Base-by-base conservation (phyloP, 1,140 invertebrate species). In the Euborellia annulipes region DNA sequence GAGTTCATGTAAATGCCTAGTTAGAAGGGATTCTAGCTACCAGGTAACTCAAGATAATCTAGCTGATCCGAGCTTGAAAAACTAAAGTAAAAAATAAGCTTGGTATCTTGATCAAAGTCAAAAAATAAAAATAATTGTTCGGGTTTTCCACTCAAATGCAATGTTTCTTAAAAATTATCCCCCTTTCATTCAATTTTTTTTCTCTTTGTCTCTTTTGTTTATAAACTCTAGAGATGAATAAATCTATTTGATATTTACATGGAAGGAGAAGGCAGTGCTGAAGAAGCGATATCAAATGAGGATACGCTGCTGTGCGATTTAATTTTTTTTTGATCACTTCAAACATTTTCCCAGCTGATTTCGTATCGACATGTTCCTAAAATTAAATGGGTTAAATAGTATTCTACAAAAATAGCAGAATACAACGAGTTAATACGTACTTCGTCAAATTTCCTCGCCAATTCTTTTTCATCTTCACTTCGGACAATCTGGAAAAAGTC, bases 401-500 rank as follows among this genome's bases (percentile, higher is more conserved):
- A n/a, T n/a, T n/a, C n/a, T n/a, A n/a, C n/a, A n/a, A n/a, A n/a
- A n/a, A n/a, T n/a, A n/a, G n/a, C n/a, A n/a, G n/a, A n/a, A n/a
- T n/a, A n/a, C n/a, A n/a, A 46, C 11, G 23, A 27, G 23, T 6
- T 27, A 27, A 27, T 27, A 27, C 57, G 65, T 62, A 74, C 71
- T 58, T 67, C 62, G 55, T 93, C 85, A 66, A 89, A 95, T 57
- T 87, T 82, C 42, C 88, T 75, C 0, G 88, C 84, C 36, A 96
- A 64, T 64, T 96, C 90, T 53, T 88, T 86, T 62, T 98, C 93
- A 62, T 98, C 94, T 66, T 97, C 93, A 57, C 82, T 85, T 43
- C 93, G 74, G 16, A 97, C 87, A 88, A 97, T 95, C 64, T 98
- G 94, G 67, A 98, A 98, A 62, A 97, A 94, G 62, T 97, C 93